Conservation (phyloP, 2,888 invertebrate species). For the Lasioglossum leucozonium region DNA sequence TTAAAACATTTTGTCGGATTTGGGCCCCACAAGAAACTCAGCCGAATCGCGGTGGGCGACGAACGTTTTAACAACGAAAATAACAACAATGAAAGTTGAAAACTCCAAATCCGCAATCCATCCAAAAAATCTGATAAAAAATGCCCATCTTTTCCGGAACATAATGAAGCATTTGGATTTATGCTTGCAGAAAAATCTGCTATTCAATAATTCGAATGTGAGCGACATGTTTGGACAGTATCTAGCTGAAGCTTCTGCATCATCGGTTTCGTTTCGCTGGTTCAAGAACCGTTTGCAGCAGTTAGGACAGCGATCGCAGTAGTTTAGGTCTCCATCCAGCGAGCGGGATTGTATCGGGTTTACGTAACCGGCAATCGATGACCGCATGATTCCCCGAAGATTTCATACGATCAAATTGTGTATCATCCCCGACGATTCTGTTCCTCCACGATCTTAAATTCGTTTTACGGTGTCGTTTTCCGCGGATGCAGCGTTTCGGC, state of each 20-base stretch:
- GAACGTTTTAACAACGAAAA: too few species aligned
- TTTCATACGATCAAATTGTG: slow-evolving; percentile 1
- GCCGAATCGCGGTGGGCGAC: too few species aligned
- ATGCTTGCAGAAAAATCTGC: background rate
- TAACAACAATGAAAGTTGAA: too few species aligned
- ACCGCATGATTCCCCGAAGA: slow-evolving; percentile 29
- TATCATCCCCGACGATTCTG: background rate
- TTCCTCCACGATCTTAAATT: background rate
- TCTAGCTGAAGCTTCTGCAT: background rate
- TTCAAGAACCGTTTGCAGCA: background rate
- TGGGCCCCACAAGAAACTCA: too few species aligned
- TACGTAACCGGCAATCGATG: slow-evolving; percentile 55
- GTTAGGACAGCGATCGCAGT: slow-evolving; percentile 26
- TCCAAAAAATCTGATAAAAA: background rate
- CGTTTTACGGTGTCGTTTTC: background rate
- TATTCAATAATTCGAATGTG: background rate
- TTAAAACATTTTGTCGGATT: too few species aligned
- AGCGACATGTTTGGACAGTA: background rate
- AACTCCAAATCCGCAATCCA: too few species aligned
- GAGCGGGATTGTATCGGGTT: slow-evolving; percentile 19
- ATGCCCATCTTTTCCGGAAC: background rate
- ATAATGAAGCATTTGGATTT: background rate
- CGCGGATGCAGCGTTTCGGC: background rate
- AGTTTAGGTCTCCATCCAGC: slow-evolving; percentile 9
- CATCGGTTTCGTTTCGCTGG: background rate